Conservation (phyloP, 2,113 vertebrate genomes). For the Carettochelys insculpta region DNA sequence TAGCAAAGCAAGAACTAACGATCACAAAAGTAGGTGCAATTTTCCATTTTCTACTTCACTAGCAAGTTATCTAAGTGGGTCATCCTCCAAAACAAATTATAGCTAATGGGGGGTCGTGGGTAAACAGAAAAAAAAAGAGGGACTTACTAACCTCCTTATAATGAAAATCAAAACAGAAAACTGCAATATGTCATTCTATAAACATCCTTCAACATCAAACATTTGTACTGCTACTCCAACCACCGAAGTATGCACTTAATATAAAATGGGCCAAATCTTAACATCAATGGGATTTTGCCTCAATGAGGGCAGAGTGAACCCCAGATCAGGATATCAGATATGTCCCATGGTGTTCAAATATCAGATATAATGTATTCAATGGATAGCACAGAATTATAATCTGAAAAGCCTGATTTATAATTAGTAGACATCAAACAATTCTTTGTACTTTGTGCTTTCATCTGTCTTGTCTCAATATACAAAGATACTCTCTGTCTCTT, state of each 20-base stretch:
- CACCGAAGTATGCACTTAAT: accelerated
- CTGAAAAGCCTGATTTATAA: neutral
- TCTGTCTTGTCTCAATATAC: neutral
- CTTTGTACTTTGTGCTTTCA: neutral
- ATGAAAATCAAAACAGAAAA: constrained; percentile 34
- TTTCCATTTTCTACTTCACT: constrained; percentile 16
- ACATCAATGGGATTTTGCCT: neutral
- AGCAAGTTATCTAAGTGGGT: neutral
- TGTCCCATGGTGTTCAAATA: neutral
- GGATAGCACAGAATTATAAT: neutral
- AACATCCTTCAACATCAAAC: neutral
- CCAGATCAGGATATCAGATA: neutral
- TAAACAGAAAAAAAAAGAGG: constrained; percentile 17
- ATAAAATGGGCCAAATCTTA: neutral
- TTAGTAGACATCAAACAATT: constrained; percentile 39
- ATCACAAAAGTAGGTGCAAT: constrained; percentile 14
- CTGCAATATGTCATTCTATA: neutral
- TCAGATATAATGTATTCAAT: neutral
- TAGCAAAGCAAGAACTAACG: neutral
- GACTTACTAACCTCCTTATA: neutral
- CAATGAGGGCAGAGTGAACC: accelerated
- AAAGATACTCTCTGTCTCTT: neutral
- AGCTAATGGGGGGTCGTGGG: too few relatives aligned
- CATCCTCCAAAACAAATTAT: neutral
- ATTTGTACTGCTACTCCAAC: neutral